Conservation (phyloP, 1,140 invertebrate genomes). For the Phthorimaea operculella region DNA sequence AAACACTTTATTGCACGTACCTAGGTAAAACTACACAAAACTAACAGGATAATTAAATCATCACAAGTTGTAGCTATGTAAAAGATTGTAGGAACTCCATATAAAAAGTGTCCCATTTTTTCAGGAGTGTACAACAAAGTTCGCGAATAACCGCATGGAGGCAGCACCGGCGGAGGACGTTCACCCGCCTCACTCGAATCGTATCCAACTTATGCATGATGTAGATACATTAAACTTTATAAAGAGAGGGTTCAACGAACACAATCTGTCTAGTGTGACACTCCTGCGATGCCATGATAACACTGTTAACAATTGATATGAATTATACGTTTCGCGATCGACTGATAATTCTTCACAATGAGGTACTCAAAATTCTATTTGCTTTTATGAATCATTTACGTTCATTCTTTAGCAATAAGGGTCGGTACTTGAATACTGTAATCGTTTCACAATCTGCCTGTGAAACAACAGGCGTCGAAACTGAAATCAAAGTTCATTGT, state of each 20-base stretch:
- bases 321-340: slow-evolving; percentile 3
- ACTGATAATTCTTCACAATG: not conserved
- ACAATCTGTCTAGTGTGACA: slow-evolving; percentile 21
- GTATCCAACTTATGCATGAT: slow-evolving; percentile 44
- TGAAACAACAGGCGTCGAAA: not conserved
- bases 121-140: slow-evolving; percentile 45
- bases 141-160: slow-evolving; percentile 33
- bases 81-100: too few species aligned
- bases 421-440: too few species aligned
- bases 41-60: too few species aligned
- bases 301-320: slow-evolving; percentile 26
- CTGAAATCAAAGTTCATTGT: slow-evolving; percentile 11
- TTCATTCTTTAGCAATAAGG: too few species aligned
- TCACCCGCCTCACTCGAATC: slow-evolving; percentile 55
- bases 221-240: slow-evolving; percentile 44
- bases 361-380: not conserved
- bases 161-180: slow-evolving; percentile 34
- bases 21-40: too few species aligned
- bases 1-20: too few species aligned
- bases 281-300: slow-evolving; percentile 5
- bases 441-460: not conserved
- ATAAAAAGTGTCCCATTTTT: slow-evolving; percentile 32
- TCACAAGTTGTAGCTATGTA: too few species aligned
- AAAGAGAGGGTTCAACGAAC: slow-evolving; percentile 48
- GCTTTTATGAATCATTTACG: not conserved